Conservation (phyloP, 2,797 vertebrate species). For the Pangasius krempfi region DNA sequence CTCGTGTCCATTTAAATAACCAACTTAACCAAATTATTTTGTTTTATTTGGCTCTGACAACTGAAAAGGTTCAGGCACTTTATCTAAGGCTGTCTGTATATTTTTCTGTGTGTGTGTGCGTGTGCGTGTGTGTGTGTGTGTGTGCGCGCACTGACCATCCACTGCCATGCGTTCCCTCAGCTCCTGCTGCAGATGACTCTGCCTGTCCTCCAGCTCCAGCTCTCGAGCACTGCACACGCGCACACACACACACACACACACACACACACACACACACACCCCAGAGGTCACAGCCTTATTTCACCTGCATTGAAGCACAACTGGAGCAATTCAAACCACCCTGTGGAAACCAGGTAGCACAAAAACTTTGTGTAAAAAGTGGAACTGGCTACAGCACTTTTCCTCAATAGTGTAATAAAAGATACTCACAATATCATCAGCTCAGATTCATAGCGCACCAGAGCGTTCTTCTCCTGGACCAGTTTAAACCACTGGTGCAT, state of each 20-base stretch:
- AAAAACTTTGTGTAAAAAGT: neutral
- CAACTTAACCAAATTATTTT: neutral
- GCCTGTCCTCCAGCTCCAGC: slow-evolving; percentile 92
- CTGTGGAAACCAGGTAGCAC: neutral
- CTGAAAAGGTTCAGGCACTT: neutral
- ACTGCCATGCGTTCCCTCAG: slow-evolving; percentile 93
- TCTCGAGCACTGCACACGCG: slow-evolving; percentile 84
- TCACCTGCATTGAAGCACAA: neutral
- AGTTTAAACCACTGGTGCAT: slow-evolving; percentile 98
- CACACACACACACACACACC: slow-evolving; percentile 21
- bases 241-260: slow-evolving; percentile 17
- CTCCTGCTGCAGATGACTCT: slow-evolving; percentile 93
- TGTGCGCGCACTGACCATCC: slow-evolving; percentile 79
- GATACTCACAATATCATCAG: slow-evolving; percentile 95
- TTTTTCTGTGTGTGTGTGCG: neutral
- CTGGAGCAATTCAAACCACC: neutral
- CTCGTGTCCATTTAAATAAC: neutral
- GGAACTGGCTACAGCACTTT: neutral
- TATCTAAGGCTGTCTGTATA: neutral
- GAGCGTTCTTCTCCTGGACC: slow-evolving; percentile 92
- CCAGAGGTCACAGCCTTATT: neutral
- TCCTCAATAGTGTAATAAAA: neutral
- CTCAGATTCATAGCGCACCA: slow-evolving; percentile 92
- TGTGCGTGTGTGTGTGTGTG: neutral
- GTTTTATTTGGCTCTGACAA: neutral